phyloP scores from a whole-genome alignment of 2,888 invertebrate genomes.

The Ephialtes manifestator region DNA sequence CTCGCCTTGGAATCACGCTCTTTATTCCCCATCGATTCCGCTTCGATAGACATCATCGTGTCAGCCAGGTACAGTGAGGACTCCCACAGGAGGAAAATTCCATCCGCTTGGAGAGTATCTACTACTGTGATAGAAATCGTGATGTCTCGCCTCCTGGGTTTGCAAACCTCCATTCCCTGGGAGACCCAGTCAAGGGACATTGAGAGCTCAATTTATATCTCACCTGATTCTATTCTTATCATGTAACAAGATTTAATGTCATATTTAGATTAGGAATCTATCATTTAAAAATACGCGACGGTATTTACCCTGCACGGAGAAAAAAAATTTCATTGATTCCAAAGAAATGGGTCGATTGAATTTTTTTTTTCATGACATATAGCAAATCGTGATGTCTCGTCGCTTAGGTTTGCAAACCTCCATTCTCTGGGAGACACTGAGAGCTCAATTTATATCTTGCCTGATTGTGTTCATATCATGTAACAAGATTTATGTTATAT shows the following conservation, averaged over 20 bases:
- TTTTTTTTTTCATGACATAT: too few relatives aligned
- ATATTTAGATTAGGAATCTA: not conserved
- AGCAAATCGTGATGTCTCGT: conserved; percentile 39
- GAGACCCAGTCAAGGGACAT: not conserved
- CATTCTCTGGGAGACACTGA: not conserved
- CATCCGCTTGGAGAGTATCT: not conserved
- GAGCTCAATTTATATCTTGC: conserved; percentile 10
- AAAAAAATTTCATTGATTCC: too few relatives aligned
- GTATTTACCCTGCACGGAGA: not conserved
- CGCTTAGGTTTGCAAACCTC: not conserved
- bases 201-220: conserved; percentile 6
- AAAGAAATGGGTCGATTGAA: too few relatives aligned
- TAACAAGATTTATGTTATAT: not conserved
- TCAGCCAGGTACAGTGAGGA: not conserved
- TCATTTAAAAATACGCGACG: not conserved
- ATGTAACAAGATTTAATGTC: not conserved
- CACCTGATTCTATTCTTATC: not conserved
- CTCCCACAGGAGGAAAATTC: conserved; percentile 34
- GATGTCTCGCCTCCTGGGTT: conserved; percentile 5
- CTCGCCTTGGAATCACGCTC: conserved; percentile 15
- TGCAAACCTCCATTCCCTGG: conserved; percentile 1
- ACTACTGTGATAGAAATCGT: conserved; percentile 31
- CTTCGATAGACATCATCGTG: conserved; percentile 34
- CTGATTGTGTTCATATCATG: not conserved
- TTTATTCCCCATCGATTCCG: conserved; percentile 24